Evolutionary conservation across 2,797 vertebrate species (phyloP).

Genomic region (Notoglanidium macrostoma): DNA sequence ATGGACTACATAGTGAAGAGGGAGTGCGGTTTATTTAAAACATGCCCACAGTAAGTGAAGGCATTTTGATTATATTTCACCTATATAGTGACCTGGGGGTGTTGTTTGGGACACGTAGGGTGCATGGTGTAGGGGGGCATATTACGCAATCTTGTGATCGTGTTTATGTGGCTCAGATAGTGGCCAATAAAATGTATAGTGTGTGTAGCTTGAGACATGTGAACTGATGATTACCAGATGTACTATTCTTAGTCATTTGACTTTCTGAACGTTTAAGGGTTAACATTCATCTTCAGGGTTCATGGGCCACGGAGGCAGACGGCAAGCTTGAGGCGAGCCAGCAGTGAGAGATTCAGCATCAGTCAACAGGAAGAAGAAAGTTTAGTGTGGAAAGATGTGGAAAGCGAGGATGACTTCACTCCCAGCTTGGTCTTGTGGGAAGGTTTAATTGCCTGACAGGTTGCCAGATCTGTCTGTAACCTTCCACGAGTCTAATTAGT

Average conservation of each 20-base stretch:
- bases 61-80: too few relatives aligned
- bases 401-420: slow-evolving; percentile 26
- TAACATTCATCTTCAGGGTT: background rate
- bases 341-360: slow-evolving; percentile 8
- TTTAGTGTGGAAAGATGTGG: slow-evolving; percentile 22
- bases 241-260: background rate
- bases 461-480: slow-evolving; percentile 46
- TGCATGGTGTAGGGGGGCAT: background rate
- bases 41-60: background rate
- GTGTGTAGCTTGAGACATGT: background rate
- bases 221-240: background rate
- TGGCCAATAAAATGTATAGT: background rate
- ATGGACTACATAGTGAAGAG: background rate
- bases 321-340: background rate
- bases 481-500: slow-evolving; percentile 55
- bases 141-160: background rate
- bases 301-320: background rate
- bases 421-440: slow-evolving; percentile 16
- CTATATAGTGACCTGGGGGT: background rate
- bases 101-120: background rate
- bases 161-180: background rate
- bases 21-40: background rate
- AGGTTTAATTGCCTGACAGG: slow-evolving; percentile 51
- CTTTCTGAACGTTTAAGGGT: background rate
- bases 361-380: slow-evolving; percentile 31